Percentiles rank a stretch among this genome's conserved stretches.
phyloP scores from a whole-genome alignment of 2,888 invertebrate genomes.

The Scaeva pyrastri region DNA sequence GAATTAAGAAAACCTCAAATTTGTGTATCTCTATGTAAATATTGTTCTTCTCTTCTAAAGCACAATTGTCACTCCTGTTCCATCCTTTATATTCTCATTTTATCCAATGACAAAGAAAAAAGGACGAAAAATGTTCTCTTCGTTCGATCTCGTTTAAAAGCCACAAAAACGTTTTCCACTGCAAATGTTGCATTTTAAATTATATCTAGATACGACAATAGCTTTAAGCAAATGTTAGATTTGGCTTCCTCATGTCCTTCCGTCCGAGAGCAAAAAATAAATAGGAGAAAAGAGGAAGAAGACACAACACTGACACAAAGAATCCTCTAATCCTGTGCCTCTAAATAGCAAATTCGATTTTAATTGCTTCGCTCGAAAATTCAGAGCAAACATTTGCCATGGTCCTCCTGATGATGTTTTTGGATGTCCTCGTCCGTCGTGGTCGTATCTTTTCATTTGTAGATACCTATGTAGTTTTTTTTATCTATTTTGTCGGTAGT shows the following conservation, averaged over 20 bases:
- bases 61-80: conserved; percentile 8
- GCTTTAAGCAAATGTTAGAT: conserved; percentile 6
- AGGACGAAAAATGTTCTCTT: background rate
- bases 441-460: conserved; percentile 8
- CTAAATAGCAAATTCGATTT: conserved; percentile 60
- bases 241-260: background rate
- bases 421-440: no score
- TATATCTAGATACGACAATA: conserved; percentile 28
- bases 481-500: background rate
- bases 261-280: background rate
- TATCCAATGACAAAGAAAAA: background rate
- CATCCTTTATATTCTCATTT: conserved; percentile 18
- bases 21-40: background rate
- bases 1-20: background rate
- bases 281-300: background rate
- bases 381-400: conserved; percentile 68
- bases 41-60: background rate
- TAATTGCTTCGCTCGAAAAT: conserved; percentile 69
- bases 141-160: conserved; percentile 51
- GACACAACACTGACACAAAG: background rate
- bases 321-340: conserved; percentile 45
- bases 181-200: conserved; percentile 65
- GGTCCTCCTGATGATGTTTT: conserved; percentile 35
- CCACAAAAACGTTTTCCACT: conserved; percentile 42
- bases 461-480: background rate